These are phyloP conservation scores for Bovichtus variegatus DNA, from an alignment of 2,797 vertebrate species.

Conservation along the genomic window DNA sequence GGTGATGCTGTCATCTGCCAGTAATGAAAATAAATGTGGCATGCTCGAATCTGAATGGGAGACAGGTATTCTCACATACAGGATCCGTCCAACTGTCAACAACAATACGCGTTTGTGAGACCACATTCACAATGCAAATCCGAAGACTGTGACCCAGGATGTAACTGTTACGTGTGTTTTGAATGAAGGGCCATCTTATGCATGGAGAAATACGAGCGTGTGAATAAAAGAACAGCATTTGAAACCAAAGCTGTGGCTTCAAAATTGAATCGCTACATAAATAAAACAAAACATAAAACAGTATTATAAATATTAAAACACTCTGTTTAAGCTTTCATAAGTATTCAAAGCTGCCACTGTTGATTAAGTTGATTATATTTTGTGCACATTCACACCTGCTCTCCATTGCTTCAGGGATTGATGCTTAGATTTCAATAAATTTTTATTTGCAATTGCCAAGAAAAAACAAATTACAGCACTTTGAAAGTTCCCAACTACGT, in stretches of 20 bases:
- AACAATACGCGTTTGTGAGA: conserved; percentile 33
- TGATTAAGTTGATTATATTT: conserved; percentile 73
- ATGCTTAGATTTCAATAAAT: conserved; percentile 48
- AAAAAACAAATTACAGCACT: conserved; percentile 41
- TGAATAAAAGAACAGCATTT: background rate
- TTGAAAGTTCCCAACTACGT: conserved; percentile 22
- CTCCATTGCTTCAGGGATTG: conserved; percentile 56
- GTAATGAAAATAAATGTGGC: conserved; percentile 84
- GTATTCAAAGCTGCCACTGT: conserved; percentile 47
- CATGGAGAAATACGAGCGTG: background rate
- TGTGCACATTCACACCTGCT: conserved; percentile 69
- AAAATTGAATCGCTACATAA: background rate
- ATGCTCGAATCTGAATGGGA: conserved; percentile 56
- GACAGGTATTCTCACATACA: conserved; percentile 66
- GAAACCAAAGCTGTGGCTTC: background rate
- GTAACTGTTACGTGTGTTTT: background rate
- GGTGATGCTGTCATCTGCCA: conserved; percentile 76
- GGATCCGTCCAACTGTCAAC: conserved; percentile 51
- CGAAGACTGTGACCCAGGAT: conserved; percentile 22
- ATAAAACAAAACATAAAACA: background rate
- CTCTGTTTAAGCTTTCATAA: conserved; percentile 44
- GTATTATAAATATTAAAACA: conserved; percentile 18
- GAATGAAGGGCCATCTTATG: background rate
- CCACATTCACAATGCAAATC: conserved; percentile 18
- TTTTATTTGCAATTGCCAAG: conserved; percentile 38